A percentile compares a stretch with the other conserved stretches of the same genome.
phyloP scores from a whole-genome alignment of 2,113 vertebrate genomes.

The Uria aalge region DNA sequence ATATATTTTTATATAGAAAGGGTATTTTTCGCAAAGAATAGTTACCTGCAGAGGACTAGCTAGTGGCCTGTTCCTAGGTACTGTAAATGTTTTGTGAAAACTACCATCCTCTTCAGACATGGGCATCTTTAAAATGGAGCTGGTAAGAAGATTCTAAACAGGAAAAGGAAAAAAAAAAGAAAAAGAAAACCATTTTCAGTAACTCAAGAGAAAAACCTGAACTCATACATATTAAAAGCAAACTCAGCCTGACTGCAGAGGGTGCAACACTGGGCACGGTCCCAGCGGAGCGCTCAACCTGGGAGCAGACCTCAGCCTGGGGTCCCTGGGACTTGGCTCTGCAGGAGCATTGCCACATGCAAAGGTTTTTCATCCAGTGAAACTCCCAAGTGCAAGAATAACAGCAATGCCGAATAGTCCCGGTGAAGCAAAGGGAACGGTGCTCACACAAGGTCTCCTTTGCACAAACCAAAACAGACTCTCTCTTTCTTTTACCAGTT shows the following conservation, averaged over 20 bases:
- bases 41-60: slow-evolving; percentile 88
- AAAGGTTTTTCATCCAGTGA: background rate
- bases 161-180: background rate
- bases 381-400: background rate
- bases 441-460: background rate
- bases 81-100: slow-evolving; percentile 83
- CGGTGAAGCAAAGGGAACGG: background rate
- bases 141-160: slow-evolving; percentile 89
- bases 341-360: background rate
- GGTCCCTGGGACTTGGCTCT: background rate
- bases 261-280: background rate
- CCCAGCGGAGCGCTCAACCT: accelerated
- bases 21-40: background rate
- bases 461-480: background rate
- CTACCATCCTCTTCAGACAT: slow-evolving; percentile 83
- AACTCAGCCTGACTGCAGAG: background rate
- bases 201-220: background rate
- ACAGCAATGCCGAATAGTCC: background rate
- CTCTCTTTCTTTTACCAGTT: background rate
- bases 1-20: background rate
- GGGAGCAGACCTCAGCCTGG: background rate
- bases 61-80: slow-evolving; percentile 80
- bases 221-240: background rate
- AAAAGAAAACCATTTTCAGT: background rate
- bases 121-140: slow-evolving; percentile 87